Percentiles rank a stretch among this genome's conserved stretches.
phyloP scores from a whole-genome alignment of 1,140 invertebrate species.

The Piezodorus guildinii region DNA sequence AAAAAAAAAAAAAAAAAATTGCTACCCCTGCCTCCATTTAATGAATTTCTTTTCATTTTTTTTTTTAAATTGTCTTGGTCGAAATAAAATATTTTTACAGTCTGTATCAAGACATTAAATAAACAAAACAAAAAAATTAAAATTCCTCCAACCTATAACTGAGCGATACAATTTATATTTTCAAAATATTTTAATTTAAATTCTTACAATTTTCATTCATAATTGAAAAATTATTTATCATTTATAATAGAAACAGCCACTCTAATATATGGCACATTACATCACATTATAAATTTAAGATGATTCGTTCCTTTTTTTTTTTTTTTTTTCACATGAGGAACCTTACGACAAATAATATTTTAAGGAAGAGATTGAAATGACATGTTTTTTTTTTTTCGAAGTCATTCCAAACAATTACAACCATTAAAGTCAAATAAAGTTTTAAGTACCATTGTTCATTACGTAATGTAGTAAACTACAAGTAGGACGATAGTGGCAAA shows the following conservation, averaged over 20 bases:
- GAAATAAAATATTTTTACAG: not conserved
- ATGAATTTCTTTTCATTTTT: not conserved
- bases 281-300: slow-evolving; percentile 14
- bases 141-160: too few relatives aligned
- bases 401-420: not conserved
- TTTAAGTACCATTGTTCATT: slow-evolving; percentile 7
- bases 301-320: not conserved
- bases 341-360: too few relatives aligned
- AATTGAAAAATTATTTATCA: not conserved
- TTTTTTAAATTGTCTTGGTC: not conserved
- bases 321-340: not conserved
- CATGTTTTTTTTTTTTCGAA: not conserved
- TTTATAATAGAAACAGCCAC: slow-evolving; percentile 6
- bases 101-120: not conserved
- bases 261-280: slow-evolving; percentile 16
- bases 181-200: not conserved
- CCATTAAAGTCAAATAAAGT: slow-evolving; percentile 2
- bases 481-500: not conserved
- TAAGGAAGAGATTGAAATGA: too few relatives aligned
- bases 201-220: too few relatives aligned
- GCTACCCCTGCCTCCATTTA: slow-evolving; percentile 3
- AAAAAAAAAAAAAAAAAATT: not conserved
- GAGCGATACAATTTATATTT: not conserved
- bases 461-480: too few relatives aligned
- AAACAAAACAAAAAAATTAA: slow-evolving; percentile 1